Base-by-base conservation (phyloP, 1,140 invertebrate species). In the Temnothorax curvispinosus region DNA sequence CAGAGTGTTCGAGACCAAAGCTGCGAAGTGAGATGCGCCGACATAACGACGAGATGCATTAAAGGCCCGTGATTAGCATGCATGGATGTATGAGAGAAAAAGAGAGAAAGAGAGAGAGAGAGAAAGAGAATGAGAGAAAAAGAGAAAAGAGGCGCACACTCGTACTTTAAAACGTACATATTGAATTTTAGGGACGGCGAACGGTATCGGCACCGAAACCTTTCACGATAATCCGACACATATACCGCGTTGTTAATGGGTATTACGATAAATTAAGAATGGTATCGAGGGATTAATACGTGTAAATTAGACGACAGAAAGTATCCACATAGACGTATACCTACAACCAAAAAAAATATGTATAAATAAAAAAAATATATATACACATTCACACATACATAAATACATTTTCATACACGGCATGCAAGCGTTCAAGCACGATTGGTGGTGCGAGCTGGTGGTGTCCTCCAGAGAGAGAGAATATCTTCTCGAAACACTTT, bases 241-340 rank as follows among this genome's bases (percentile, higher is more conserved):
- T 88, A 54, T 87, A 87, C 81, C 71, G 90, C 87, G 80, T 89
- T 93, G 87, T 91, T 93, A 90, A 92, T 88, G 87, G 72, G 69
- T 91, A 90, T 87, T 91, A 88, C 77, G 44, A 91, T 91, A 89
- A 91, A 65, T 86, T 88, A 92, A 92, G 35, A 85, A 84, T 85
- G 87, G 91, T 93, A 93, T 91, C 77, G 91, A 92, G 74, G 62
- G 87, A 88, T 91, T 92, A 92, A 89, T 93, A 92, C 91, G 82
- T 94, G 93, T 94, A 94, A 92, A 94, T 94, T 94, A 94, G 93
- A 93, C 89, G 91, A 93, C 93, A 94, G 94, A 94, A 94, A 94
- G 94, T 94, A 94, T 93, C 85, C 89, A 93, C 76, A 91, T 93
- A 92, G 88, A 91, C 67, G 85, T 92, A 90, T 92, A 92, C 87